phyloP scores from a whole-genome alignment of 1,140 invertebrate species.

The Megathymus violae region DNA sequence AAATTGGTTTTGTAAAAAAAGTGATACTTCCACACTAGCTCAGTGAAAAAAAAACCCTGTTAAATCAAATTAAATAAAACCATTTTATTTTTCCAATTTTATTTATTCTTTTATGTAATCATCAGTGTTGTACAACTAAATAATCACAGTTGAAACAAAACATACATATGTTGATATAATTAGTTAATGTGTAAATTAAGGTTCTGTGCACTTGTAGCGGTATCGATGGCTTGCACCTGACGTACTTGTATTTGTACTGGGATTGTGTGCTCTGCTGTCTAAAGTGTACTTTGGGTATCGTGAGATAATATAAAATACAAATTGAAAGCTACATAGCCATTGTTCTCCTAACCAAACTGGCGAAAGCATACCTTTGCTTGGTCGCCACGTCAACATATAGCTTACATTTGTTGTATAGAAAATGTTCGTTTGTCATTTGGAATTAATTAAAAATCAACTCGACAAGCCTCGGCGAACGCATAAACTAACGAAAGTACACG shows the following conservation, averaged over 20 bases:
- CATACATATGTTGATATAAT: conserved; percentile 81
- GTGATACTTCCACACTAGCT: no score
- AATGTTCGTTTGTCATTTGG: not conserved
- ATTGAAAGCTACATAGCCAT: conserved; percentile 26
- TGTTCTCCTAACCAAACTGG: conserved; percentile 21
- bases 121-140: conserved; percentile 84
- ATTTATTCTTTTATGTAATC: conserved; percentile 84
- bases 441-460: not conserved
- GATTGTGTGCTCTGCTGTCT: conserved; percentile 76
- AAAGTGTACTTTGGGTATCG: conserved; percentile 46
- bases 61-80: conserved; percentile 53
- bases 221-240: conserved; percentile 41
- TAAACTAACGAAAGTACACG: conserved; percentile 40
- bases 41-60: no score
- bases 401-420: not conserved
- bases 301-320: conserved; percentile 32
- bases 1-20: no score
- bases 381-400: no score
- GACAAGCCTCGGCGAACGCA: conserved; percentile 20
- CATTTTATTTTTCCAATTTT: no score
- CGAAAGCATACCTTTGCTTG: not conserved
- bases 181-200: conserved; percentile 77
- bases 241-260: conserved; percentile 69
- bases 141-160: conserved; percentile 85
- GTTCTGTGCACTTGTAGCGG: conserved; percentile 51